phyloP scores from a whole-genome alignment of 2,797 vertebrate species.

The Rousettus madagascariensis region DNA sequence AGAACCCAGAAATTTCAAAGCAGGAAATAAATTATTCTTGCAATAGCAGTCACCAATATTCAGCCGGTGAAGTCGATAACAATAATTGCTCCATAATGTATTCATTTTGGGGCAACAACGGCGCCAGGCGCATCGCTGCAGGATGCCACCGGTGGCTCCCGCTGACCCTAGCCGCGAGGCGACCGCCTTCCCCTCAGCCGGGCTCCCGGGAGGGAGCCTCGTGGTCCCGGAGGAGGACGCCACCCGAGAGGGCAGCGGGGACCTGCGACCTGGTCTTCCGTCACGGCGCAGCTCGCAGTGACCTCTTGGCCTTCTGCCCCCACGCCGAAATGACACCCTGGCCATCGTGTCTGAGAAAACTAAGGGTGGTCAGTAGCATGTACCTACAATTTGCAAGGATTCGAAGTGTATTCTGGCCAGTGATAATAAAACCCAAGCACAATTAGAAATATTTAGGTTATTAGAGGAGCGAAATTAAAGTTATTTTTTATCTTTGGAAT shows the following conservation, averaged over 20 bases:
- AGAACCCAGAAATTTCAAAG: slow-evolving; percentile 69
- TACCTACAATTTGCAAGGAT: neutral
- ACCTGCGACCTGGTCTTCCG: fast-evolving
- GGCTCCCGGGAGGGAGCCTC: too few species aligned
- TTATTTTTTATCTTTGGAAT: neutral
- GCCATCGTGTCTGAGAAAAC: neutral
- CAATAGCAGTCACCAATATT: slow-evolving; percentile 32
- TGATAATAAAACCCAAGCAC: neutral
- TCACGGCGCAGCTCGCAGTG: fast-evolving
- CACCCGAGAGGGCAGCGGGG: too few species aligned
- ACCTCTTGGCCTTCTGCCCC: neutral
- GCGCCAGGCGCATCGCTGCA: too few species aligned
- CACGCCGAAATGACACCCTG: neutral
- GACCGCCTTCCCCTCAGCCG: too few species aligned
- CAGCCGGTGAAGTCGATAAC: slow-evolving; percentile 25
- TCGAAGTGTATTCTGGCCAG: neutral
- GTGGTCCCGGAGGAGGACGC: neutral
- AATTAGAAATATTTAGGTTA: neutral
- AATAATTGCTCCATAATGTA: slow-evolving; percentile 39
- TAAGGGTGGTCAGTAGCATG: neutral
- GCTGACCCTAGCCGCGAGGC: too few species aligned
- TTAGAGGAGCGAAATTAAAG: neutral
- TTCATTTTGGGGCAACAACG: slow-evolving; percentile 41
- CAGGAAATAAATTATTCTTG: slow-evolving; percentile 48
- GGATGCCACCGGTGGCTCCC: too few species aligned